These are phyloP conservation scores for Forbesichthys agassizii DNA, from an alignment of 2,113 vertebrate genomes.

Conservation along the genomic window DNA sequence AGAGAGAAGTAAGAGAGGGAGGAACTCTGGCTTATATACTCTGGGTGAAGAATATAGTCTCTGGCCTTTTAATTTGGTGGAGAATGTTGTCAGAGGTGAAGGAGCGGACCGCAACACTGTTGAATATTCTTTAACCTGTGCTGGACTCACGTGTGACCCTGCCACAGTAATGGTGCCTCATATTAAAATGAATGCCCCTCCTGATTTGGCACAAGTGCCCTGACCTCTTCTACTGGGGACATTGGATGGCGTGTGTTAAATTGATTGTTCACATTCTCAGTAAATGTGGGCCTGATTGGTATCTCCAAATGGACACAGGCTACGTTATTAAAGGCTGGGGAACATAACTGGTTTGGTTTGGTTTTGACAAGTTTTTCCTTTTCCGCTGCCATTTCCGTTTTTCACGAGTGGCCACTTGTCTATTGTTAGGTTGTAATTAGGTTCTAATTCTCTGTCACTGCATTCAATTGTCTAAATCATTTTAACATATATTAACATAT, in stretches of 20 bases:
- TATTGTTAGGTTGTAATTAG: background rate
- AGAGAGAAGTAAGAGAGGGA: too few species aligned
- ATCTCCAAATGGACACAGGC: too few species aligned
- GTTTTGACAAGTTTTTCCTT: background rate
- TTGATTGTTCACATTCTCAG: background rate
- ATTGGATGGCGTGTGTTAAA: background rate
- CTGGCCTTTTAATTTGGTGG: constrained; percentile 65
- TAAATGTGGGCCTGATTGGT: too few species aligned
- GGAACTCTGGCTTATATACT: too few species aligned
- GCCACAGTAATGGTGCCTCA: constrained; percentile 3
- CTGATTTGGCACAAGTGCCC: constrained; percentile 29
- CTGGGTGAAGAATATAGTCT: constrained; percentile 28
- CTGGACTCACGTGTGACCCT: constrained; percentile 14
- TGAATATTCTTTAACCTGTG: constrained; percentile 6
- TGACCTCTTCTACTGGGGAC: constrained; percentile 1
- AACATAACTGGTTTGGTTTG: too few species aligned
- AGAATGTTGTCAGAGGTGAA: constrained; percentile 38
- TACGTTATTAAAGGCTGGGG: too few species aligned
- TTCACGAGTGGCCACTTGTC: too few species aligned
- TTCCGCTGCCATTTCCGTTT: background rate
- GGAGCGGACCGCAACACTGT: constrained; percentile 24
- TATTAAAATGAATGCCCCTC: constrained; percentile 36
- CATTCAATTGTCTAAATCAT: too few species aligned
- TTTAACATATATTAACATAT: too few species aligned
- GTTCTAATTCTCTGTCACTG: too few species aligned